Evolutionary conservation across 2,888 invertebrate species (phyloP).

Genomic region (Linnaemya tessellans): DNA sequence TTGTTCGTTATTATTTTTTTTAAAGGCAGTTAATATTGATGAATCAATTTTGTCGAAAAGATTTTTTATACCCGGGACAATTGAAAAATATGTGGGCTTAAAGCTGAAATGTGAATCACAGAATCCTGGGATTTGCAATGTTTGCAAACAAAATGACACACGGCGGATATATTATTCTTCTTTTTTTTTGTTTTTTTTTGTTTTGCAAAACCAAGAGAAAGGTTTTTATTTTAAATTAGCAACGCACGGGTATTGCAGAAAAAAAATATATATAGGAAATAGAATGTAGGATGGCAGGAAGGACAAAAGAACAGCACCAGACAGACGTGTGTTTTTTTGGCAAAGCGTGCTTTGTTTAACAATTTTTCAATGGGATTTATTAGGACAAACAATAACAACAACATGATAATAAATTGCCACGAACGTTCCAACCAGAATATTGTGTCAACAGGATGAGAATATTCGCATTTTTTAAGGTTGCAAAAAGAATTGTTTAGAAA

Average conservation of each 20-base stretch:
- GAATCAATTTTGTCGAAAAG: constrained; percentile 60
- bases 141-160: constrained; percentile 73
- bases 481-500: background rate
- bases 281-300: constrained; percentile 21
- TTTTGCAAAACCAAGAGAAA: constrained; percentile 46
- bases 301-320: constrained; percentile 35
- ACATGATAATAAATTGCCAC: constrained; percentile 67
- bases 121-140: constrained; percentile 69
- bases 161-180: constrained; percentile 61
- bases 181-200: no score
- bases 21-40: constrained; percentile 53
- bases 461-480: background rate
- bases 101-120: constrained; percentile 55
- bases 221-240: constrained; percentile 63
- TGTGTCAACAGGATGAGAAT: constrained; percentile 51
- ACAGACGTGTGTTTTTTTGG: constrained; percentile 23
- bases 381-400: constrained; percentile 59
- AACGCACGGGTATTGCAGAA: constrained; percentile 63
- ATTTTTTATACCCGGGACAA: constrained; percentile 76
- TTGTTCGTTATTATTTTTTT: constrained; percentile 34
- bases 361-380: constrained; percentile 71
- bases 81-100: constrained; percentile 79
- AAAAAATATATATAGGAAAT: background rate
- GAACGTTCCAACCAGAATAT: constrained; percentile 37
- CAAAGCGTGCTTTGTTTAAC: constrained; percentile 68